Conservation (phyloP, 2,797 vertebrate species). For the Falco biarmicus region DNA sequence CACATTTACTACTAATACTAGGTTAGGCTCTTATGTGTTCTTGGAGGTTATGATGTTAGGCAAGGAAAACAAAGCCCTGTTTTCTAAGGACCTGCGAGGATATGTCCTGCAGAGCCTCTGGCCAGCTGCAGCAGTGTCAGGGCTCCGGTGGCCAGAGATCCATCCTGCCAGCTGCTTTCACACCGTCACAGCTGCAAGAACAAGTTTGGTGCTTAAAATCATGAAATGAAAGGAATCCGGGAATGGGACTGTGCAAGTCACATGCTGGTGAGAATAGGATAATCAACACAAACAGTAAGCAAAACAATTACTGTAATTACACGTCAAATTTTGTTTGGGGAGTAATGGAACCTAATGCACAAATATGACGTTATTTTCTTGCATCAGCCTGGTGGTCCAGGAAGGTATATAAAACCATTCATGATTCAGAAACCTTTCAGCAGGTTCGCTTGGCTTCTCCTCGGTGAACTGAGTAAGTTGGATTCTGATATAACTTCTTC, state of each 20-base stretch:
- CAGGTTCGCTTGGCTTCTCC: slow-evolving; percentile 47
- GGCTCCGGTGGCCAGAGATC: fast-evolving
- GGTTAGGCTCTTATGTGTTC: background rate
- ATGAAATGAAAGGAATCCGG: background rate
- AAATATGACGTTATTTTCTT: slow-evolving; percentile 66
- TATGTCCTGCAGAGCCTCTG: background rate
- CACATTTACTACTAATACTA: background rate
- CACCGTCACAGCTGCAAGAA: fast-evolving
- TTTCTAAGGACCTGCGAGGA: background rate
- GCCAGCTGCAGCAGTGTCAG: background rate
- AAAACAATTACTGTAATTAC: slow-evolving; percentile 65
- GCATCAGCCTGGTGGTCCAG: slow-evolving; percentile 69
- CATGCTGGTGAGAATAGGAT: background rate
- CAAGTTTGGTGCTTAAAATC: background rate
- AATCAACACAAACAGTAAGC: slow-evolving; percentile 38
- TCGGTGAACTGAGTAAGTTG: slow-evolving; percentile 61
- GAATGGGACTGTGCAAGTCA: background rate
- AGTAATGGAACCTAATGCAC: slow-evolving; percentile 55
- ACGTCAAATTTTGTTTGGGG: slow-evolving; percentile 45
- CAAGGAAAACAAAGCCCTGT: slow-evolving; percentile 3
- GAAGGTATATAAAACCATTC: slow-evolving; percentile 39
- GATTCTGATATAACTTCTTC: background rate
- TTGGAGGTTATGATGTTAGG: background rate
- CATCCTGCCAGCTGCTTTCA: fast-evolving
- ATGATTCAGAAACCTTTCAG: slow-evolving; percentile 51